These are phyloP conservation scores for Proteles cristata DNA, from an alignment of 2,113 vertebrate genomes.

Conservation along the genomic window DNA sequence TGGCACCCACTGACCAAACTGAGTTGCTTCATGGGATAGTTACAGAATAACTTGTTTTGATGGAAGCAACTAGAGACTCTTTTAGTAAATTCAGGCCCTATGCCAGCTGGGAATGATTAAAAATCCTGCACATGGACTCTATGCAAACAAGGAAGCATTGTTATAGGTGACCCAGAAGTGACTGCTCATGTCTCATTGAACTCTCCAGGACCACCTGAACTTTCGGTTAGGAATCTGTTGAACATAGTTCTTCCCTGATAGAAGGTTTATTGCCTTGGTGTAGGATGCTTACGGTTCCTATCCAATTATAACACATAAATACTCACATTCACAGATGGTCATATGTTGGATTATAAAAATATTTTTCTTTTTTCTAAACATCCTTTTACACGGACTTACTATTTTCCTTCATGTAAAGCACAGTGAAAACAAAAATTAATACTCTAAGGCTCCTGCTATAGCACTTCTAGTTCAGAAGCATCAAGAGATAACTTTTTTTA, in stretches of 20 bases:
- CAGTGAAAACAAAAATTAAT: neutral
- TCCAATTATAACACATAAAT: neutral
- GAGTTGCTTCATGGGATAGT: neutral
- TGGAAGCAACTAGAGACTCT: neutral
- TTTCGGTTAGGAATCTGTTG: neutral
- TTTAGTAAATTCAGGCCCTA: neutral
- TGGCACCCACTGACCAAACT: neutral
- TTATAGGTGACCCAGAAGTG: neutral
- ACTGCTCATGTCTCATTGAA: neutral
- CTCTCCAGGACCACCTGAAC: neutral
- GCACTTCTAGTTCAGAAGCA: neutral
- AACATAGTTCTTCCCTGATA: neutral
- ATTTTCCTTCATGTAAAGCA: neutral
- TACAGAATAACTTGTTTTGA: neutral
- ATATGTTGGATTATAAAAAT: neutral
- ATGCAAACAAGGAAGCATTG: neutral
- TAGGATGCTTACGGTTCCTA: neutral
- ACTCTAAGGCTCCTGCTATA: neutral
- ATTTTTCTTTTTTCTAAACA: neutral
- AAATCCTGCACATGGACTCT: neutral
- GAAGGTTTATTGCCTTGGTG: neutral
- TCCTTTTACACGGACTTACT: neutral
- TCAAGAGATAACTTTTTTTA: neutral
- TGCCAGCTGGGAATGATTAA: neutral
- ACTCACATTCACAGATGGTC: neutral